Evolutionary conservation across 2,888 invertebrate species (phyloP), one percentile per base, ranked within the genome.

Genomic region (Polyommatus icarus): DNA sequence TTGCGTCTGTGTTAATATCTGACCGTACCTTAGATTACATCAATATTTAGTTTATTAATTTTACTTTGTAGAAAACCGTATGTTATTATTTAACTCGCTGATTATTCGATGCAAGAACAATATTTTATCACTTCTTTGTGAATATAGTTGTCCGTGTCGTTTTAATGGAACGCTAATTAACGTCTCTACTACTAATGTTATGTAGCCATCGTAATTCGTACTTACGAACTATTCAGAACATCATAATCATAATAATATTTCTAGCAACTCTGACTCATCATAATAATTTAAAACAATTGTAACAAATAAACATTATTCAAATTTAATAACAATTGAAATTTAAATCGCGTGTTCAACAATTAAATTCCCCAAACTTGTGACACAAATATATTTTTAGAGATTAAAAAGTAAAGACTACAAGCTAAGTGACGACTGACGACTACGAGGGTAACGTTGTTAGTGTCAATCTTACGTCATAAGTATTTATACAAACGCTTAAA

Each of bases 401-500:
- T n/a, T 61, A 61, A 10, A 24, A 24, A 4, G 61, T 24, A 61
- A 12, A 24, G 24, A 24, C 24, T 61, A 61, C 29, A 29, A 67
- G 5, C 12, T 15, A 67, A 29, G 67, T 67, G 29, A 67, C 29
- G 67, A 67, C 12, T 67, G 29, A 67, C 29, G 67, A 67, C 12
- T 67, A 29, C 67, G 10, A 12, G 29, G 29, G 20, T 40, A 15
- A 71, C 71, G 71, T 71, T n/a, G n/a, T n/a, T n/a, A 40, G 71
- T 40, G 40, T 40, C 40, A 71, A 40, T 75, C 67, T 67, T 75
- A 75, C 29, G 75, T 73, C 32, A 50, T 20, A 75, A 50, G 4
- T 75, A 75, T 75, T 75, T 29, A 75, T 75, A 75, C 75, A 12
- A 75, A 29, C 50, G 24, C 50, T 75, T 75, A 75, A 75, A 29